phyloP scores from a whole-genome alignment of 2,113 vertebrate species.

The Ivindomyrus marchei region DNA sequence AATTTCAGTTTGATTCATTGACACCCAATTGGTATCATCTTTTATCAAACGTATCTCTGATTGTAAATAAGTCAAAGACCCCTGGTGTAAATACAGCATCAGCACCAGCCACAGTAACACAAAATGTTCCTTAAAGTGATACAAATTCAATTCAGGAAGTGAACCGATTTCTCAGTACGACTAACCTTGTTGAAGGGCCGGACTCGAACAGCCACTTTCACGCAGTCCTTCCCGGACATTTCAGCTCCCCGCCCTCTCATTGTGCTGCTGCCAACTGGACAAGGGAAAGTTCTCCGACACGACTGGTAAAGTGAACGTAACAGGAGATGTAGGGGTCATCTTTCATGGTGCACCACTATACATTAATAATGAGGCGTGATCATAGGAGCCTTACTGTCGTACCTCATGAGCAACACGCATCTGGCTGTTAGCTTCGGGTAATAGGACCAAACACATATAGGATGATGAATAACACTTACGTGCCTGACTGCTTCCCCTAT shows the following conservation, averaged over 20 bases:
- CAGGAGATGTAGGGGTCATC: conserved; percentile 26
- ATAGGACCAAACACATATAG: neutral
- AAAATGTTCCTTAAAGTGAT: neutral
- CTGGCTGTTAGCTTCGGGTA: neutral
- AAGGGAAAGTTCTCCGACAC: neutral
- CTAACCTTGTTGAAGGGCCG: conserved; percentile 76
- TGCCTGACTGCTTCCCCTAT: neutral
- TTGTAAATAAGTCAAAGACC: neutral
- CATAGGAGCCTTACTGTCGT: too few species aligned
- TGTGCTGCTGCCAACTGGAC: conserved; percentile 18
- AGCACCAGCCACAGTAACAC: neutral
- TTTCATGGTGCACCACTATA: conserved; percentile 29
- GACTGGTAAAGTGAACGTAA: conserved; percentile 3
- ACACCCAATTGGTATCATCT: neutral
- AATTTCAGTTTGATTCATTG: neutral
- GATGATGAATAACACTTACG: neutral
- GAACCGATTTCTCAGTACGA: conserved; percentile 20
- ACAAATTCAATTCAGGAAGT: neutral
- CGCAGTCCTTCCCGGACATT: conserved; percentile 58
- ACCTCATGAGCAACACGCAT: neutral
- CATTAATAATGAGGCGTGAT: conserved; percentile 14
- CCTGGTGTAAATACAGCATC: neutral
- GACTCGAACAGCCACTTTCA: conserved; percentile 69
- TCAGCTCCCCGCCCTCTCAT: conserved; percentile 43
- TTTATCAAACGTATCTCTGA: neutral